Evolutionary conservation across 2,797 vertebrate genomes (phyloP).

Genomic region (Malacoraja senta): DNA sequence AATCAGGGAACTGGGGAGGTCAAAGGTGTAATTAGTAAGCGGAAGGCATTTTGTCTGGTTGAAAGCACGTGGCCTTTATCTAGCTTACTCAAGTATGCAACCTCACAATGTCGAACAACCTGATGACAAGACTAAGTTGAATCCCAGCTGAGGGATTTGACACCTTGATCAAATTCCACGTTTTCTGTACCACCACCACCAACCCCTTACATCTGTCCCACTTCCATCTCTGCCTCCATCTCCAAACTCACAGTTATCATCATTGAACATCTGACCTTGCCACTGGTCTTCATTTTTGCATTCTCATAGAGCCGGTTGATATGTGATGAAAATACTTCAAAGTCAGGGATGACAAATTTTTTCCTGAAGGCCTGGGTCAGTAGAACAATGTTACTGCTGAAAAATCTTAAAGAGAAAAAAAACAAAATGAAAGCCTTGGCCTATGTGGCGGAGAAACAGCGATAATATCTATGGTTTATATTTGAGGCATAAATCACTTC

Average conservation of each 20-base stretch:
- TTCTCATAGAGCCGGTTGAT: slow-evolving; percentile 69
- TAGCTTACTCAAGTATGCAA: neutral
- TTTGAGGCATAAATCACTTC: neutral
- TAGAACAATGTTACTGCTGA: slow-evolving; percentile 72
- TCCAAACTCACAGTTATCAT: neutral
- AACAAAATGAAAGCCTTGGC: neutral
- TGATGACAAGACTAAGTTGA: neutral
- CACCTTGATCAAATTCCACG: neutral
- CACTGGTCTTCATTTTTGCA: slow-evolving; percentile 56
- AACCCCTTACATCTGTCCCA: too few species aligned
- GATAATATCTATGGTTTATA: neutral
- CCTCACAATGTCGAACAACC: neutral
- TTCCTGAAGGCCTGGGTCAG: slow-evolving; percentile 77
- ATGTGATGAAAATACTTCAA: slow-evolving; percentile 67
- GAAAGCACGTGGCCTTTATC: neutral
- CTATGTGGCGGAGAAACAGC: neutral
- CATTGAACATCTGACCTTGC: slow-evolving; percentile 54
- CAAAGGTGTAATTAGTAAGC: neutral
- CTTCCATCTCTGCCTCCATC: too few species aligned
- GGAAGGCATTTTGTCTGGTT: neutral
- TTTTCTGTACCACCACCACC: too few species aligned
- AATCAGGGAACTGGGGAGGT: neutral
- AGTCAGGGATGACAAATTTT: slow-evolving; percentile 82
- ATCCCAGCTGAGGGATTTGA: neutral
- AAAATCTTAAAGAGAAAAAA: slow-evolving; percentile 60